phyloP scores from a whole-genome alignment of 2,888 invertebrate genomes.

The Hirudinaria manillensis region DNA sequence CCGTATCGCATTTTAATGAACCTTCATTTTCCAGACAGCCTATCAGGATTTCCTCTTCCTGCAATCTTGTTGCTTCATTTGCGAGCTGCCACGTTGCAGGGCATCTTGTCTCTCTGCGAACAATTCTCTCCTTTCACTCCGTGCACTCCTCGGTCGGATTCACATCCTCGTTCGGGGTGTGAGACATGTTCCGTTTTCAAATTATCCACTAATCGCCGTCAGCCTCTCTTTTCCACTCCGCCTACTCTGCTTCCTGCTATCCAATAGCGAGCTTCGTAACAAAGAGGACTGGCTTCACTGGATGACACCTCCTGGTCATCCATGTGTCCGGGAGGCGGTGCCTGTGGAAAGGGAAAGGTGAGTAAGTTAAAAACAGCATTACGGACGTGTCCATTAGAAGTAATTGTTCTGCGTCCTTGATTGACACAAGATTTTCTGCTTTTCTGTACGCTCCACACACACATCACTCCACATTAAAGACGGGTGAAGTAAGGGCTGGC shows the following conservation, averaged over 20 bases:
- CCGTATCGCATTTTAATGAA: constrained; percentile 10
- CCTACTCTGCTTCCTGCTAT: background rate
- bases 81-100: constrained; percentile 1
- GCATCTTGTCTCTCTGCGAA: no score
- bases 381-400: constrained; percentile 7
- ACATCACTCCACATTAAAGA: no score
- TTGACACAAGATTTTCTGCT: constrained; percentile 5
- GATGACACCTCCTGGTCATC: background rate
- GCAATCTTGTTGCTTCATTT: constrained; percentile 15
- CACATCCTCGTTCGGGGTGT: background rate
- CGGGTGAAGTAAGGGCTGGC: no score
- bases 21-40: constrained; percentile 15
- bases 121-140: background rate
- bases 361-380: constrained; percentile 1
- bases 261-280: background rate
- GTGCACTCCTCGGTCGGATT: background rate
- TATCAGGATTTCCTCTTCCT: constrained; percentile 18
- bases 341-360: background rate
- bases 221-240: background rate
- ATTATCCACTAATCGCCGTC: background rate
- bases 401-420: constrained; percentile 10
- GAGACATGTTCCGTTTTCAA: background rate
- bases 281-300: background rate
- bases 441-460: background rate
- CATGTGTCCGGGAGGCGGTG: no score